Evolutionary conservation across 2,797 vertebrate species (phyloP), one percentile per base, ranked within the genome.

Genomic region (Poecile montanus): DNA sequence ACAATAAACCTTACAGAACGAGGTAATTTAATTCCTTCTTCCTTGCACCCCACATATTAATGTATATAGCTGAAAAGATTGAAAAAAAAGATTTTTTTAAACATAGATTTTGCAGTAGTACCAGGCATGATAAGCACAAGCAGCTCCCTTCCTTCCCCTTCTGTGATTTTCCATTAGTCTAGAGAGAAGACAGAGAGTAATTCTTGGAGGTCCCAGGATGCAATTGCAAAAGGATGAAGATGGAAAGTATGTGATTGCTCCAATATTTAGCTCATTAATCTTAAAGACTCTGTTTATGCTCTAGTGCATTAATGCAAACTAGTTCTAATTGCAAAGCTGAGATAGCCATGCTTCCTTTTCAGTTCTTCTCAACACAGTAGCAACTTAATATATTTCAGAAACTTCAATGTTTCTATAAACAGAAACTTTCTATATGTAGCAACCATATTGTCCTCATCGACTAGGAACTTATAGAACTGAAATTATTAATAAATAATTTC

Each of bases 201-300:
- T 51, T 36, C 42, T 32, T 11, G 2, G 70, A 85, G 40, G 66
- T 93, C 42, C 56, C 84, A 91, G 61, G 30, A 75, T 63, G 71
- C 84, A 89, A 82, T 25, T 85, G 57, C 81, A 71, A 94, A 87
- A 83, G 54, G 81, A 89, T 80, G 51, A 81, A 94, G 88, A 91
- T 47, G 62, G 79, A 91, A 97, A 94, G 36, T 60, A 80, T 76
- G 92, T 26, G 63, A 89, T 81, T 86, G 85, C 89, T 85, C n/a
- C 89, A 95, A 26, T 74, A 88, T 68, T 88, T 83, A 91, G 54
- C 58, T 88, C 87, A 85, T 88, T 77, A 85, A 88, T 95, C 84
- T 95, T 85, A 89, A 92, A 85, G 62, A 72, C 48, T 70, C 40
- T 61, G 56, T 63, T 94, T 68, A 83, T 85, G 70, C 77, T 70